Base-by-base conservation (phyloP, 2,888 invertebrate species). In the Lepidocyrtoides sp. region DNA sequence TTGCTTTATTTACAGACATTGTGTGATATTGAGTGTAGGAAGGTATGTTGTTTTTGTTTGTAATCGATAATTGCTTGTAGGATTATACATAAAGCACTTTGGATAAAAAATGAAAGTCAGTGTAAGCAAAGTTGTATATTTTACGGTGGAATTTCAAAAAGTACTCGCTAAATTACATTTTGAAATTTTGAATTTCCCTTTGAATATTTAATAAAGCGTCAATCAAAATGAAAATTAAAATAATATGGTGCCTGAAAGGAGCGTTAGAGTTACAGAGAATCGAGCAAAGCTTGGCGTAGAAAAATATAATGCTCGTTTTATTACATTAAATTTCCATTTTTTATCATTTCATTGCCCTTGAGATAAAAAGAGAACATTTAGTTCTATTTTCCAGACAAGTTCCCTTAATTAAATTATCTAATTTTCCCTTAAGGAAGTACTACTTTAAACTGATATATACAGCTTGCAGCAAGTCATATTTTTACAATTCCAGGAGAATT, bases 391-490 rank as follows among this genome's bases (percentile, higher is more conserved):
- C 36, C 36, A 69, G 17, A 69, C 32, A 82, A 82, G 57, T 32
- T 81, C 20, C 81, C 81, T 82, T 82, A 82, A 82, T 82, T 82
- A 82, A 82, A 82, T 82, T 82, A 82, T 82, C 82, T 82, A 60
- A 63, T 82, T 60, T 82, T 60, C 41, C 63, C 36, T 36, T 14
- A 29, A 81, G 41, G 57, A 54, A 79, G 72, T 69, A 29, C 63
- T 23, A 29, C 17, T 63, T 63, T 63, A 29, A 72, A 72, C 20
- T 44, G 41, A n/a, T 41, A 20, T 72, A 17, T 32, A 32, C n/a
- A 32, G n/a, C 29, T n/a, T 69, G 2, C 10, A 60, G 14, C 10
- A 60, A 0, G 41, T 41, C 5, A 44, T 41, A 41, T 79, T 79
- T 32, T 79, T 57, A 57, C 72, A 26, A 72, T 41, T 72, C 44